Base-by-base conservation (phyloP, 2,888 invertebrate species). In the Leptodirus hochenwartii region DNA sequence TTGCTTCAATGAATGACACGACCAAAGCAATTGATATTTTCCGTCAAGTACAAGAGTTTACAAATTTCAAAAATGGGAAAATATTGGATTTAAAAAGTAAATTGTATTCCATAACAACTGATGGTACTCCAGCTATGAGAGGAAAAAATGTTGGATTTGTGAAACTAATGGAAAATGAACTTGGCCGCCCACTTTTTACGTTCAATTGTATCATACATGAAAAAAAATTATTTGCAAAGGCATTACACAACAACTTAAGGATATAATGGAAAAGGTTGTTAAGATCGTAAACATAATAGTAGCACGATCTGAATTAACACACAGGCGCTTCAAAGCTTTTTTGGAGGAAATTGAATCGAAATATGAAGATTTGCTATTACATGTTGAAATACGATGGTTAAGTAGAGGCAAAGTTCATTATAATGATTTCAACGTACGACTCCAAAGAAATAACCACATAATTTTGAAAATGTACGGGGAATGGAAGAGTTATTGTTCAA, bases 181-280 rank as follows among this genome's bases (percentile, higher is more conserved):
- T 40, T 38, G 34, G 25, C 32, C 29, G 35, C 17, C 32, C 37
- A 37, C 37, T 41, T 37, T 38, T 38, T 36, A 40, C 39, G 30
- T 41, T 42, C 36, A 37, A 41, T 40, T 41, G 36, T 36, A 40
- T 41, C 36, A 41, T 40, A 36, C 37, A 40, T 38, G 34, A 40
- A 41, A 33, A 38, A 37, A 40, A 35, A 25, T 36, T 36, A 34
- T 36, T 29, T 30, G 32, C 37, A 31, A 35, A 30, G 30, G 30
- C 30, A 27, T 34, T 22, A 32, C 29, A 14, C 33, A 30, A 29
- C 34, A 39, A 35, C 32, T 39, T 35, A 38, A 35, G 35, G 34
- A 40, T 38, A 36, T 35, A 39, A 40, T 39, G 38, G 34, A 37
- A 39, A 39, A 38, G 20, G 37, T 39, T 31, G 32, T 40, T 34